Base-by-base conservation (phyloP, 2,797 vertebrate species). In the Pseudomugil tenellus region DNA sequence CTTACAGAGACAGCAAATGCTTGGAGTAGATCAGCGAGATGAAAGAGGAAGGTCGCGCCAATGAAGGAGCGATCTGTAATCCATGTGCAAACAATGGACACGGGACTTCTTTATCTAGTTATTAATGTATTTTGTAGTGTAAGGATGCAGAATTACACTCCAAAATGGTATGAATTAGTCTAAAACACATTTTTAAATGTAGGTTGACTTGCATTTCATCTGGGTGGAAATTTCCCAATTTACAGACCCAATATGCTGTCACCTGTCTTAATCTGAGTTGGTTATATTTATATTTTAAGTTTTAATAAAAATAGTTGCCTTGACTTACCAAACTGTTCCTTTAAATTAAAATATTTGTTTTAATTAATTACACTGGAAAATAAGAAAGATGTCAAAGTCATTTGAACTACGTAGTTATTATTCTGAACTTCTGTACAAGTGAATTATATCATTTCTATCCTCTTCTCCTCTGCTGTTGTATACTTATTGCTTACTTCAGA, bases 381-480 rank as follows among this genome's bases (percentile, higher is more conserved):
- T 23, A 29, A 51, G 17, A 65, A 67, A 77, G 32, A 3, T 39
- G 60, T 19, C 54, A 68, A 21, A 62, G 31, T 26, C 26, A 26
- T 55, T 39, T 51, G 25, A 28, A 52, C 64, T 60, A 48, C 26
- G 61, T 51, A 67, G 51, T 14, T 34, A 66, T 67, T 48, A 29
- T 75, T 67, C 49, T 23, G 58, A 31, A 31, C 29, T 31, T 67
- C 26, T 28, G 32, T 60, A 65, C 63, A 32, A 61, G 29, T 55
- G 80, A 74, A 76, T 79, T 65, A 43, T 64, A 34, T 72, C 70
- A 88, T 81, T 84, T 67, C 26, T 86, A 37, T 39, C 63, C 67
- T 63, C 37, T 68, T 52, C 79, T 54, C 3, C 32, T 72, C 69
- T 61, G 48, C 76, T 43, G 69, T 35, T 39, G 77, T 72, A 80